These are phyloP conservation scores for Cyaniris semiargus DNA, from an alignment of 2,888 invertebrate genomes.

Conservation along the genomic window DNA sequence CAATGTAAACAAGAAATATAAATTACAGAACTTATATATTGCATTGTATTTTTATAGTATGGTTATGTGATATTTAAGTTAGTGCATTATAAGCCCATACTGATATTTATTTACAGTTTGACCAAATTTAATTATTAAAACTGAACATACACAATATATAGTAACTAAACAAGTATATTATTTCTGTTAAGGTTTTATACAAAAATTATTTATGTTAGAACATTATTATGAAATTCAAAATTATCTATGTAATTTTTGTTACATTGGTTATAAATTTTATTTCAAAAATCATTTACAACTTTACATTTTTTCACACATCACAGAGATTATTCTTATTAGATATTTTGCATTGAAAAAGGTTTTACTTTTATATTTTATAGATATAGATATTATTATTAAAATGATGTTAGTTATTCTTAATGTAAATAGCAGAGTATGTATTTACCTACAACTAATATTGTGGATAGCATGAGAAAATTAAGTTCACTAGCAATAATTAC, in stretches of 20 bases:
- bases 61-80: no score
- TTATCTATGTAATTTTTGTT: background rate
- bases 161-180: no score
- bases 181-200: no score
- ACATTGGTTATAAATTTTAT: background rate
- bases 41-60: no score
- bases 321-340: background rate
- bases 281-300: background rate
- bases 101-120: no score
- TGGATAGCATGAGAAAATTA: background rate
- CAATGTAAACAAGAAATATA: background rate
- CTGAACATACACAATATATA: no score
- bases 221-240: background rate
- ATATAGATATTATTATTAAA: background rate
- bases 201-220: no score
- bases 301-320: background rate
- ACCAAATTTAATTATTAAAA: no score
- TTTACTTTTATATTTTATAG: background rate
- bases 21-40: background rate
- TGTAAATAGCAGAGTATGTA: slow-evolving; percentile 17
- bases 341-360: background rate
- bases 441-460: background rate
- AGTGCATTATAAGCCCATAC: no score
- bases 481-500: background rate
- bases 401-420: background rate